Evolutionary conservation across 2,888 invertebrate species (phyloP).

Genomic region (Marasmarcha lunaedactyla): DNA sequence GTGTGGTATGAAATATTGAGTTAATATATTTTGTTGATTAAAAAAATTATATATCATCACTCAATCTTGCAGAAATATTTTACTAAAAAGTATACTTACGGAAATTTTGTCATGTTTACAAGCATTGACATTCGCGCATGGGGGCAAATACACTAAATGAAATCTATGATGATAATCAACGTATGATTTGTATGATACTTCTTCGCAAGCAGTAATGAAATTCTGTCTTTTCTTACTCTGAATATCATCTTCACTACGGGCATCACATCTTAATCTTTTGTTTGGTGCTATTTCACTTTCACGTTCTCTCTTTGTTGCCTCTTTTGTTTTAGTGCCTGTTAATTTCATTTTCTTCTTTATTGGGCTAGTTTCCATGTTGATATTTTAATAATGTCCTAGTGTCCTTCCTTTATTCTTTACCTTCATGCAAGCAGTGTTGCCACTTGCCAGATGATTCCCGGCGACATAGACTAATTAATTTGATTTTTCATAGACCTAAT

Average conservation of each 20-base stretch:
- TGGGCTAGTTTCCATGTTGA: slow-evolving; percentile 26
- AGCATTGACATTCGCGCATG: slow-evolving; percentile 26
- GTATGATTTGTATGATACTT: slow-evolving; percentile 40
- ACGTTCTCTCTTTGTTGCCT: slow-evolving; percentile 19
- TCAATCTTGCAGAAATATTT: too few relatives aligned
- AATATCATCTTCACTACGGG: slow-evolving; percentile 23
- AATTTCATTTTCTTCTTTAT: slow-evolving; percentile 29
- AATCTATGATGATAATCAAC: slow-evolving; percentile 34
- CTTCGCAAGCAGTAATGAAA: slow-evolving; percentile 46
- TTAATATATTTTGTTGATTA: too few relatives aligned
- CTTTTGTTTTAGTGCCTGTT: slow-evolving; percentile 6
- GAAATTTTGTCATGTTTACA: slow-evolving; percentile 30
- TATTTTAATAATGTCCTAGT: too few relatives aligned
- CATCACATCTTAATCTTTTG: slow-evolving; percentile 27
- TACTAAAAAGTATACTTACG: slow-evolving; percentile 25
- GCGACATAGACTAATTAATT: too few relatives aligned
- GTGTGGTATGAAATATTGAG: too few relatives aligned
- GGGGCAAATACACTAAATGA: slow-evolving; percentile 33
- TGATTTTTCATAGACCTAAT: too few relatives aligned
- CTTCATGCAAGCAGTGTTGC: too few relatives aligned
- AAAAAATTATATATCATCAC: too few relatives aligned
- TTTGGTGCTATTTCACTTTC: slow-evolving; percentile 17
- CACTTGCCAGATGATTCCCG: too few relatives aligned
- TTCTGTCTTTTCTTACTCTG: slow-evolving; percentile 35
- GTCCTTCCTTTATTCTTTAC: too few relatives aligned